Evolutionary conservation across 2,888 invertebrate genomes (phyloP).

Genomic region (Caenorhabditis panamensis): DNA sequence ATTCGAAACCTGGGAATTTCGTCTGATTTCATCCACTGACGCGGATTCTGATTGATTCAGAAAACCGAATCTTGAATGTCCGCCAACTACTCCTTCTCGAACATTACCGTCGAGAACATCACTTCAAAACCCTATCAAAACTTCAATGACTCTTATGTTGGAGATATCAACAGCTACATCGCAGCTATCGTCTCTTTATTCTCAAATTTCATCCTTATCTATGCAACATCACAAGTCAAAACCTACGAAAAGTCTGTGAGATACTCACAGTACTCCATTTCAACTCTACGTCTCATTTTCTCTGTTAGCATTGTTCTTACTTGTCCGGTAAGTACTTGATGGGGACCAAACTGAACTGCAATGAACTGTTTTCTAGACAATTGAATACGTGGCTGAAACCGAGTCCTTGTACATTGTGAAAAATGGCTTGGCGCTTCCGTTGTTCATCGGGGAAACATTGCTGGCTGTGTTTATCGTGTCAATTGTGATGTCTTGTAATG

Average conservation of each 20-base stretch:
- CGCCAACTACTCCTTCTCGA: no score
- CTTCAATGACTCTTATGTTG: slow-evolving; percentile 23
- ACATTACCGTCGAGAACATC: background rate
- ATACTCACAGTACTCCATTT: slow-evolving; percentile 14
- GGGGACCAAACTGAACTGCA: background rate
- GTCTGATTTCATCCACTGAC: no score
- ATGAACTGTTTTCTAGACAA: slow-evolving; percentile 18
- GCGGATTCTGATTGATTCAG: no score
- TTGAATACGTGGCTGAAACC: slow-evolving; percentile 18
- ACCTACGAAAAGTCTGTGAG: slow-evolving; percentile 23
- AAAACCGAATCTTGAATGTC: no score
- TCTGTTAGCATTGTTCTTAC: slow-evolving; percentile 24
- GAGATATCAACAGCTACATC: slow-evolving; percentile 31
- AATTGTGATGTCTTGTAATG: slow-evolving; percentile 31
- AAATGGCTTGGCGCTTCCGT: slow-evolving; percentile 27
- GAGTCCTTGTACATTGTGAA: slow-evolving; percentile 48
- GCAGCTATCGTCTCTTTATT: slow-evolving; percentile 12
- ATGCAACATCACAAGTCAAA: slow-evolving; percentile 36
- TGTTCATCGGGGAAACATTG: slow-evolving; percentile 17
- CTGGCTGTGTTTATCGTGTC: slow-evolving; percentile 31
- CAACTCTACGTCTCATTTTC: slow-evolving; percentile 14
- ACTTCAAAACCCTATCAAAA: slow-evolving; percentile 17
- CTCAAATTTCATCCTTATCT: slow-evolving; percentile 21
- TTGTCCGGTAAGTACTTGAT: slow-evolving; percentile 29
- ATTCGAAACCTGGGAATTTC: background rate